Conservation (phyloP, 2,113 vertebrate species). For the Turnix velox region DNA sequence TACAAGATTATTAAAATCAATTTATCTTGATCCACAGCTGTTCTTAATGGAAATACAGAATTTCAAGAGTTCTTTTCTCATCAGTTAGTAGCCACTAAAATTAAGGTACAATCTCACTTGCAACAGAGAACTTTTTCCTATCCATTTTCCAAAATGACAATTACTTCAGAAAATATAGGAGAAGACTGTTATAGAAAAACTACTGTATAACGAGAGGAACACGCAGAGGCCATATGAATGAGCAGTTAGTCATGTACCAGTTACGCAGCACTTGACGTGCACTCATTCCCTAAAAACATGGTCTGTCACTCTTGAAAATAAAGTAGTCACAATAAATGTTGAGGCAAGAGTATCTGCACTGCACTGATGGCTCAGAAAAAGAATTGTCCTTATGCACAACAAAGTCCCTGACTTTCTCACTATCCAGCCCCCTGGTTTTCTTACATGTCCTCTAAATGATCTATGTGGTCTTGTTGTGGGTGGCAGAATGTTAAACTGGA, state of each 20-base stretch:
- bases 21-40: background rate
- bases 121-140: background rate
- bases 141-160: background rate
- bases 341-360: background rate
- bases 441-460: background rate
- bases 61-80: slow-evolving; percentile 1
- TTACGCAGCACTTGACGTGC: background rate
- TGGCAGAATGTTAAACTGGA: background rate
- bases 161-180: background rate
- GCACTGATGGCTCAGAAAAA: accelerated
- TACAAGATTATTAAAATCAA: slow-evolving; percentile 21
- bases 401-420: background rate
- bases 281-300: background rate
- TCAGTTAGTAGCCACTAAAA: background rate
- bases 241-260: background rate
- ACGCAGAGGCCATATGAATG: background rate
- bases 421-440: background rate
- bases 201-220: slow-evolving; percentile 6
- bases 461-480: background rate
- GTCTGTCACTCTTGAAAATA: background rate
- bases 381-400: background rate
- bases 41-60: background rate
- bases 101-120: background rate
- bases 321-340: background rate
- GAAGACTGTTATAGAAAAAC: background rate